A percentile compares a stretch with the other conserved stretches of the same genome.
These are phyloP conservation scores for Sebastes hubbsi DNA, from an alignment of 2,797 vertebrate genomes.

Conservation along the genomic window DNA sequence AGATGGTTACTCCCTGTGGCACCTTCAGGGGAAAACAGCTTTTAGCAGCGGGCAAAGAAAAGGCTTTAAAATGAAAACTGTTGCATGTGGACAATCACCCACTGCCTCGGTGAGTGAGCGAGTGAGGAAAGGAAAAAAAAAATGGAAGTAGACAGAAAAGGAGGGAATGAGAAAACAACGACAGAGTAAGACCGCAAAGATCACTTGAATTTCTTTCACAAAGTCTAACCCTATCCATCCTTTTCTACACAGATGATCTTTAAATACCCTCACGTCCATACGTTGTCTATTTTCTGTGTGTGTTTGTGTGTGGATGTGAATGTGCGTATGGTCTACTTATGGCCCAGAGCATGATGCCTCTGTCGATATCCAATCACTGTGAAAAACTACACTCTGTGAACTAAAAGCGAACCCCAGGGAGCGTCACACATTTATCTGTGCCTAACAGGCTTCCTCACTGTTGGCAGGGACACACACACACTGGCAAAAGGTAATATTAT, in stretches of 20 bases:
- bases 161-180: not conserved
- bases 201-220: not conserved
- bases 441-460: slow-evolving; percentile 48
- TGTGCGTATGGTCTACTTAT: slow-evolving; percentile 36
- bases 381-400: slow-evolving; percentile 58
- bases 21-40: slow-evolving; percentile 19
- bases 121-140: not conserved
- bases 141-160: not conserved
- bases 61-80: slow-evolving; percentile 26
- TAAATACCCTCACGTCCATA: slow-evolving; percentile 8
- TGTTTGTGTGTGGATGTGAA: not conserved
- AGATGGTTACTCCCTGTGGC: slow-evolving; percentile 36
- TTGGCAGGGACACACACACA: slow-evolving; percentile 1
- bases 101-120: not conserved
- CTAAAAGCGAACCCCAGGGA: slow-evolving; percentile 55
- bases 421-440: slow-evolving; percentile 57
- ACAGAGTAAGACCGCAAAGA: not conserved
- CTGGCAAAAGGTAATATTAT: not conserved
- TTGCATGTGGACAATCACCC: slow-evolving; percentile 21
- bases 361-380: slow-evolving; percentile 70
- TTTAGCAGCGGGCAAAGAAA: slow-evolving; percentile 27
- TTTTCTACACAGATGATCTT: not conserved
- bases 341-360: slow-evolving; percentile 60
- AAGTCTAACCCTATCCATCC: not conserved
- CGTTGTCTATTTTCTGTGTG: not conserved